phyloP scores from a whole-genome alignment of 2,888 invertebrate genomes.

The Drosophila fulvimacula region DNA sequence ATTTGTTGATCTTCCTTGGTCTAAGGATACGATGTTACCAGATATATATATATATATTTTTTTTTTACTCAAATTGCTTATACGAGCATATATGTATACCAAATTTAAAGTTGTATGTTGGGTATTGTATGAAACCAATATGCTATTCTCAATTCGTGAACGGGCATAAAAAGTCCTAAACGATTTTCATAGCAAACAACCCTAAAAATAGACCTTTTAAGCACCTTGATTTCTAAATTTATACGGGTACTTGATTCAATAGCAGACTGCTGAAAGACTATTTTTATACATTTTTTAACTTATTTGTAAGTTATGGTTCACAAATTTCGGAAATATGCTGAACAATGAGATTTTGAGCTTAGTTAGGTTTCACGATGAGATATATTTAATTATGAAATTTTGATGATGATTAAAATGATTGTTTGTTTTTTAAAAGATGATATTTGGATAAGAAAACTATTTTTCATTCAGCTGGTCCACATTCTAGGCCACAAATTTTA shows the following conservation, averaged over 20 bases:
- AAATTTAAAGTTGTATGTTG: too few relatives aligned
- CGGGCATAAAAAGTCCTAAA: not conserved
- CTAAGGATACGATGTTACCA: too few relatives aligned
- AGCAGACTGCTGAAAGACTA: not conserved
- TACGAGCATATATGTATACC: too few relatives aligned
- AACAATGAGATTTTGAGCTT: not conserved
- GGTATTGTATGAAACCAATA: not conserved
- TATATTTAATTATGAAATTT: not conserved
- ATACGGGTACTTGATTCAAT: not conserved
- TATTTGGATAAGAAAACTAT: not conserved
- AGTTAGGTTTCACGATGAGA: too few relatives aligned
- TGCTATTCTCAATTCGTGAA: not conserved
- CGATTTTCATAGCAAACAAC: not conserved
- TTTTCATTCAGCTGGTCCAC: too few relatives aligned
- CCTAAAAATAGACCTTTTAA: not conserved
- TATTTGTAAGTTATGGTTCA: not conserved
- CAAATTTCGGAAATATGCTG: not conserved
- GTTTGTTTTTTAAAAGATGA: not conserved
- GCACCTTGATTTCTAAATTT: not conserved
- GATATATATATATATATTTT: too few relatives aligned
- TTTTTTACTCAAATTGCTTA: too few relatives aligned
- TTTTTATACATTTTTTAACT: not conserved
- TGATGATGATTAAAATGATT: not conserved
- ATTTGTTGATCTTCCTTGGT: too few relatives aligned
- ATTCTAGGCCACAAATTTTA: too few relatives aligned